Conservation (phyloP, 2,888 invertebrate genomes). For the Parelbella ahira region DNA sequence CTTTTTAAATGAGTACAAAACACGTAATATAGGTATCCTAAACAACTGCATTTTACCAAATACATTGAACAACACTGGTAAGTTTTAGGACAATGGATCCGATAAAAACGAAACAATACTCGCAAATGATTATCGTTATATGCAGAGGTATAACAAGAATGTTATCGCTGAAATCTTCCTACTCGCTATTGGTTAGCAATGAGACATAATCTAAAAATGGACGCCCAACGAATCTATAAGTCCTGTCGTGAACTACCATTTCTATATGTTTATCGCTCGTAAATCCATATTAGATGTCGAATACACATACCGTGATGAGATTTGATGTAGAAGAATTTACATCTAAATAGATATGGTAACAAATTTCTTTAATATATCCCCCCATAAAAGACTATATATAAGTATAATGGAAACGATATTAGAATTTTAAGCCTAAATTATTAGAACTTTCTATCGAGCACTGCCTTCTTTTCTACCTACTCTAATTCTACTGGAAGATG, state of each 20-base stretch:
- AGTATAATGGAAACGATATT: constrained; percentile 24
- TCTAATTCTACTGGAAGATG: too few relatives aligned
- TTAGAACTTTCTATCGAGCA: constrained; percentile 1
- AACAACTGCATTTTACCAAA: too few relatives aligned
- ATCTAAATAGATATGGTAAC: constrained; percentile 54
- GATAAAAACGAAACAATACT: too few relatives aligned
- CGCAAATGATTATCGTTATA: too few relatives aligned
- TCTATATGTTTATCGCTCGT: constrained; percentile 49
- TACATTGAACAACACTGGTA: too few relatives aligned
- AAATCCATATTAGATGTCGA: constrained; percentile 55
- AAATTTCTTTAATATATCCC: constrained; percentile 39
- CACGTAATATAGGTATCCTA: too few relatives aligned
- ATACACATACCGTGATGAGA: constrained; percentile 43
- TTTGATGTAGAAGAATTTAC: constrained; percentile 55
- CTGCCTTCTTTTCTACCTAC: too few relatives aligned
- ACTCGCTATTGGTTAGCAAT: neutral
- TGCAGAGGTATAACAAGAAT: too few relatives aligned
- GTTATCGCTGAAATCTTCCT: too few relatives aligned
- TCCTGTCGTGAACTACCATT: constrained; percentile 44
- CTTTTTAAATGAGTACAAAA: too few relatives aligned
- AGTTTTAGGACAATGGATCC: too few relatives aligned
- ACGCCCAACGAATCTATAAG: constrained; percentile 27
- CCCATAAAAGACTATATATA: constrained; percentile 36
- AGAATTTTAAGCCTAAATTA: constrained; percentile 7
- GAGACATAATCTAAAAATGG: neutral